These are phyloP conservation scores for Knipowitschia caucasica DNA, from an alignment of 2,797 vertebrate genomes.

Conservation along the genomic window DNA sequence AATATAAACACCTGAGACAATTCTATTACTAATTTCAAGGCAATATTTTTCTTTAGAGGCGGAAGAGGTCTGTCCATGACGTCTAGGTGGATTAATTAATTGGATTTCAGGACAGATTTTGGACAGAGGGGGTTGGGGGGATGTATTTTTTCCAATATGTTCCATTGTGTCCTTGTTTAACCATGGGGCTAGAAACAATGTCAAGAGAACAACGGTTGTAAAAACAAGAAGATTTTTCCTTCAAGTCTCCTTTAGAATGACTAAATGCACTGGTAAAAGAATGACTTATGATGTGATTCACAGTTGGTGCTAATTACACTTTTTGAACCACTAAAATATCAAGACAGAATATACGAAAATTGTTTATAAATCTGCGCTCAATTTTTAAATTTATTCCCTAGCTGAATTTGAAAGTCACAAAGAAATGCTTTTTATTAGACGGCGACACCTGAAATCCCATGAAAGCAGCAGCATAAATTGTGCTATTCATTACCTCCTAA, in stretches of 20 bases:
- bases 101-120: too few species aligned
- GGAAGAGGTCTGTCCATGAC: too few species aligned
- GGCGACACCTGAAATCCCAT: constrained; percentile 42
- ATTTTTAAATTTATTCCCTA: constrained; percentile 20
- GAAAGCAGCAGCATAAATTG: constrained; percentile 66
- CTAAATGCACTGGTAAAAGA: not conserved
- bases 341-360: not conserved
- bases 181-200: too few species aligned
- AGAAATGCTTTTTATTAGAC: constrained; percentile 49
- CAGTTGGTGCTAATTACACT: not conserved
- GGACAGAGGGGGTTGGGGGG: too few species aligned
- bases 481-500: constrained; percentile 73
- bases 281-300: not conserved
- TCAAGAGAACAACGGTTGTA: too few species aligned
- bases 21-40: too few species aligned
- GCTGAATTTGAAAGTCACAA: constrained; percentile 39
- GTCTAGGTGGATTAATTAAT: too few species aligned
- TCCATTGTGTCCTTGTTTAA: too few species aligned
- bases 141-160: too few species aligned
- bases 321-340: not conserved
- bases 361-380: constrained; percentile 15
- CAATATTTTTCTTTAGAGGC: too few species aligned
- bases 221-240: too few species aligned
- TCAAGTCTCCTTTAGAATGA: not conserved
- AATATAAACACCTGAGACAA: too few species aligned